Conservation (phyloP, 2,888 invertebrate genomes). For the Leptopilina myrica region DNA sequence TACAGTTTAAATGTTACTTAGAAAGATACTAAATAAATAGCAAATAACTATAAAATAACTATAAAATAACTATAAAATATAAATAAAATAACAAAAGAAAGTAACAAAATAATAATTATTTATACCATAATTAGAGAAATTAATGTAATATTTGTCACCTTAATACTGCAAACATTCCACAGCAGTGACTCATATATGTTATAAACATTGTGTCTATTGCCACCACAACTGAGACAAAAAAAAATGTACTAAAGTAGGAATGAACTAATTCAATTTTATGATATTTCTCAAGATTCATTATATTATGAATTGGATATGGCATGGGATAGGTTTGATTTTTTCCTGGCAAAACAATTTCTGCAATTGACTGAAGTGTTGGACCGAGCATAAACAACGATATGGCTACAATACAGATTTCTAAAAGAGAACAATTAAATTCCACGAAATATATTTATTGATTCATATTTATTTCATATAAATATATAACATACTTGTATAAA, state of each 20-base stretch:
- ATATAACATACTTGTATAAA: background rate
- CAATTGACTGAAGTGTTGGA: conserved; percentile 20
- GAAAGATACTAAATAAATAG: too few species aligned
- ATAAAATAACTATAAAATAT: too few species aligned
- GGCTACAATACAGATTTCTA: background rate
- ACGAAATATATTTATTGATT: too few species aligned
- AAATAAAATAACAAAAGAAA: too few species aligned
- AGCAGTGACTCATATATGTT: conserved; percentile 14
- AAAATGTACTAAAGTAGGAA: conserved; percentile 16
- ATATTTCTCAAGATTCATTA: conserved; percentile 25
- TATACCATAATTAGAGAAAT: too few species aligned
- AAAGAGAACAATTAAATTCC: background rate
- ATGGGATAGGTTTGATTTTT: conserved; percentile 4
- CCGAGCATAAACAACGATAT: background rate
- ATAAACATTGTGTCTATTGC: conserved; percentile 35
- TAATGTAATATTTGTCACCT: conserved; percentile 14
- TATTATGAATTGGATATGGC: conserved; percentile 21
- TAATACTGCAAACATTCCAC: conserved; percentile 36
- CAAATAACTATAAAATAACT: too few species aligned
- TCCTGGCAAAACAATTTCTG: background rate
- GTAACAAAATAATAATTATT: too few species aligned
- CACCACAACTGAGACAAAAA: conserved; percentile 4
- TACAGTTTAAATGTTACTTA: background rate
- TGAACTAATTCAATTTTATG: conserved; percentile 18
- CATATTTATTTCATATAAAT: too few species aligned